Conservation (phyloP, 2,797 vertebrate genomes). For the Tragopan temminckii region DNA sequence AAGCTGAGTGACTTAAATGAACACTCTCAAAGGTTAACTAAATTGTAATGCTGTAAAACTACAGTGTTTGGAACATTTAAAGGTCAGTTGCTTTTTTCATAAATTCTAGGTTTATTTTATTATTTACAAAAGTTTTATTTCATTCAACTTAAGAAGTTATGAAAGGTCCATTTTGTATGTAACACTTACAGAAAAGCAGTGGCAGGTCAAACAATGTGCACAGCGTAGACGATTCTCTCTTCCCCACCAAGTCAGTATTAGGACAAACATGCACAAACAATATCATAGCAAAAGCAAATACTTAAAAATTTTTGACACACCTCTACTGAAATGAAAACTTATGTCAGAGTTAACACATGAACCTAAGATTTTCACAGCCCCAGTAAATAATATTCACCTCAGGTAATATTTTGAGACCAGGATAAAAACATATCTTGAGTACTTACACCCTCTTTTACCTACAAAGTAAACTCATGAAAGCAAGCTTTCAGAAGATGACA, state of each 20-base stretch:
- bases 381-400: neutral
- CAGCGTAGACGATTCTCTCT: neutral
- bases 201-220: neutral
- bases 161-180: neutral
- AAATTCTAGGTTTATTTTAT: conserved; percentile 53
- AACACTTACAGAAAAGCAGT: neutral
- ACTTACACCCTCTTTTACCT: neutral
- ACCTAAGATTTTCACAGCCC: neutral
- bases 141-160: neutral
- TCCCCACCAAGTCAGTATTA: accelerated
- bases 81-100: conserved; percentile 73
- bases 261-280: accelerated
- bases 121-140: conserved; percentile 21
- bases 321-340: neutral
- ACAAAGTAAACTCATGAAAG: neutral
- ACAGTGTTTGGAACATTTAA: conserved; percentile 76
- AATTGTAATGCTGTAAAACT: conserved; percentile 77
- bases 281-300: neutral
- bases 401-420: neutral
- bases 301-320: neutral
- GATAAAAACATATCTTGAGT: neutral
- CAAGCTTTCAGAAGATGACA: neutral
- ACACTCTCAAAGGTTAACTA: conserved; percentile 81
- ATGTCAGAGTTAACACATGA: accelerated
- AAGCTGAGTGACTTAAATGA: conserved; percentile 75